These are phyloP conservation scores for Apogon hyalosoma DNA, from an alignment of 2,797 vertebrate species.

Conservation along the genomic window DNA sequence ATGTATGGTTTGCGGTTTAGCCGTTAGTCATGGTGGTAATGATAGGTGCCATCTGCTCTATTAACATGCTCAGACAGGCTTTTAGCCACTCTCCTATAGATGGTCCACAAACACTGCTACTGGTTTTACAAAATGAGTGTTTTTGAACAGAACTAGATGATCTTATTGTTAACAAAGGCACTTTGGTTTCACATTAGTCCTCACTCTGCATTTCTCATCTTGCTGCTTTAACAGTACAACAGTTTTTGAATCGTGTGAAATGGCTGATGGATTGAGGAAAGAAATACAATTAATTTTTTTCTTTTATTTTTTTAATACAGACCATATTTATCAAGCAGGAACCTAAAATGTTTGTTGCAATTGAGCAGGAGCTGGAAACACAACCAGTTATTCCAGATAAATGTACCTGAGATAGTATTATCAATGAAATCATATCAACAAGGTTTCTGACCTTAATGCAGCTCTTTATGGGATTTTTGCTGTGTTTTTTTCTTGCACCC, in stretches of 20 bases:
- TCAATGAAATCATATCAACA: constrained; percentile 32
- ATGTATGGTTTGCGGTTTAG: constrained; percentile 73
- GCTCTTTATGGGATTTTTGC: constrained; percentile 48
- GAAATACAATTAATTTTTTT: constrained; percentile 9
- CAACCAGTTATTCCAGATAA: constrained; percentile 51
- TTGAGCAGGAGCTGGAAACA: constrained; percentile 75
- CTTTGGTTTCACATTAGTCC: constrained; percentile 45
- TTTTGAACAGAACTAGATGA: constrained; percentile 46
- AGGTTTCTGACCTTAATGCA: constrained; percentile 40
- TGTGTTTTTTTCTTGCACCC: constrained; percentile 27
- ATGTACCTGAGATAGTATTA: constrained; percentile 53
- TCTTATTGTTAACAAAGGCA: constrained; percentile 40
- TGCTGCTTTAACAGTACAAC: constrained; percentile 21
- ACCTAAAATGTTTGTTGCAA: constrained; percentile 81
- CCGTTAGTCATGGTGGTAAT: constrained; percentile 74
- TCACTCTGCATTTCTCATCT: constrained; percentile 32
- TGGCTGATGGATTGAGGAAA: constrained; percentile 20
- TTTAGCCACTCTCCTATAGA: constrained; percentile 65
- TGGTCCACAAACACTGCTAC: constrained; percentile 43
- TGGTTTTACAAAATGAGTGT: constrained; percentile 57
- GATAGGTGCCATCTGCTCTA: constrained; percentile 66
- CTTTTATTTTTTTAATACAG: constrained; percentile 21
- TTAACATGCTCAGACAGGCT: constrained; percentile 59
- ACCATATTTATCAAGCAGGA: constrained; percentile 29
- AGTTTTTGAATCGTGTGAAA: constrained; percentile 29